Conservation (phyloP, 1,140 invertebrate species). For the Ceratina calcarata region DNA sequence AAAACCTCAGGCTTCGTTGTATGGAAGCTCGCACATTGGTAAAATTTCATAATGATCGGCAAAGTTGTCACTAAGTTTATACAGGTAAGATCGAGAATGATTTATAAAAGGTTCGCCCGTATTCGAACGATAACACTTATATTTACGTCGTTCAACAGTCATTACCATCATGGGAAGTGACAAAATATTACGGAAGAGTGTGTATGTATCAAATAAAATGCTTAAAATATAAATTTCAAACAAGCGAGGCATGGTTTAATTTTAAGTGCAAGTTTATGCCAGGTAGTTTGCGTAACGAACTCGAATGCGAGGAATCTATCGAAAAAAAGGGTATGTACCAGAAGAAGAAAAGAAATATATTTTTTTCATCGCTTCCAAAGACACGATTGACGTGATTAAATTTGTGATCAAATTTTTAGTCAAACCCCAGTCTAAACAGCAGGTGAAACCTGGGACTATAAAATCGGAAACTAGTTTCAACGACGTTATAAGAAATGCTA, state of each 20-base stretch:
- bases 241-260: constrained; percentile 65
- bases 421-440: neutral
- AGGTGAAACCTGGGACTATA: too few relatives aligned
- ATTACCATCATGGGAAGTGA: constrained; percentile 65
- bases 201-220: constrained; percentile 63
- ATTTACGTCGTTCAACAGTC: constrained; percentile 30
- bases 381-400: neutral
- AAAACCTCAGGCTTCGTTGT: neutral
- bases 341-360: neutral
- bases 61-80: constrained; percentile 63
- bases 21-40: neutral
- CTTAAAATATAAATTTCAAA: constrained; percentile 65
- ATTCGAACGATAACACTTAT: neutral
- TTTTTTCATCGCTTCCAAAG: neutral
- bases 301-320: constrained; percentile 42
- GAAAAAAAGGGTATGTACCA: constrained; percentile 27
- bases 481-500: neutral
- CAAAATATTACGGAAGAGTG: constrained; percentile 68
- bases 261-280: constrained; percentile 62
- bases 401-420: neutral
- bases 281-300: constrained; percentile 47
- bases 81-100: constrained; percentile 47
- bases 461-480: neutral
- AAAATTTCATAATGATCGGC: constrained; percentile 54
- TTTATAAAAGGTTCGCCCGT: neutral